Conservation (phyloP, 1,140 invertebrate species). For the Drosophila bifasciata region DNA sequence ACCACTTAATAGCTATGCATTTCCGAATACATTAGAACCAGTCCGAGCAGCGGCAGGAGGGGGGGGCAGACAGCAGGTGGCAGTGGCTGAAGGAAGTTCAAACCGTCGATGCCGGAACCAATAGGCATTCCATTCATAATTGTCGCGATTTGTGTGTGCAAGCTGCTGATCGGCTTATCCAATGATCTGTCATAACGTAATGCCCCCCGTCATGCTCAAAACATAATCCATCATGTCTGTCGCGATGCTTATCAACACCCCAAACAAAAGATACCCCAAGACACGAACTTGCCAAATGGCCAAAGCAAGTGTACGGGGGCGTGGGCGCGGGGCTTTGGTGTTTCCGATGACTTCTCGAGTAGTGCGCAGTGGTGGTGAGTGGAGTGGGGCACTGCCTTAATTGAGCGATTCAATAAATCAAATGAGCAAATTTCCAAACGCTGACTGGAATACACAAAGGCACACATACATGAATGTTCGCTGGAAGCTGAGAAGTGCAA, state of each 20-base stretch:
- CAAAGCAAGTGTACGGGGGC: slow-evolving; percentile 15
- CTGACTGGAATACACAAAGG: slow-evolving; percentile 22
- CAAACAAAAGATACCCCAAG: slow-evolving; percentile 72
- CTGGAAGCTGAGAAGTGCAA: slow-evolving; percentile 11
- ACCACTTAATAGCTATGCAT: slow-evolving; percentile 38
- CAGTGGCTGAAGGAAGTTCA: slow-evolving; percentile 26
- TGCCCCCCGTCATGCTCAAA: slow-evolving; percentile 26
- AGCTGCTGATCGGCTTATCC: slow-evolving; percentile 40
- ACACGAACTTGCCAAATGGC: slow-evolving; percentile 52
- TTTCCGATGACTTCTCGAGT: slow-evolving; percentile 26
- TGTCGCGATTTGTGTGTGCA: slow-evolving; percentile 22
- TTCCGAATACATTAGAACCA: slow-evolving; percentile 48
- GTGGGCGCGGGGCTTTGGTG: slow-evolving; percentile 25
- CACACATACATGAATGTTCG: background rate
- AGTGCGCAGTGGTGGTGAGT: slow-evolving; percentile 33
- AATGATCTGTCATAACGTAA: slow-evolving; percentile 41
- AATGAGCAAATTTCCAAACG: slow-evolving; percentile 54
- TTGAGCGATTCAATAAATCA: slow-evolving; percentile 13
- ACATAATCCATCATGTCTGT: slow-evolving; percentile 28
- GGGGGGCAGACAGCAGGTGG: no score
- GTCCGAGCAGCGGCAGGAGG: background rate
- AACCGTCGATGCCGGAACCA: slow-evolving; percentile 31
- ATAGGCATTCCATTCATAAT: slow-evolving; percentile 36
- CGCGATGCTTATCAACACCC: slow-evolving; percentile 13
- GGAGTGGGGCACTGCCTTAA: slow-evolving; percentile 33